Conservation (phyloP, 2,888 invertebrate genomes). For the Parochlus steinenii region DNA sequence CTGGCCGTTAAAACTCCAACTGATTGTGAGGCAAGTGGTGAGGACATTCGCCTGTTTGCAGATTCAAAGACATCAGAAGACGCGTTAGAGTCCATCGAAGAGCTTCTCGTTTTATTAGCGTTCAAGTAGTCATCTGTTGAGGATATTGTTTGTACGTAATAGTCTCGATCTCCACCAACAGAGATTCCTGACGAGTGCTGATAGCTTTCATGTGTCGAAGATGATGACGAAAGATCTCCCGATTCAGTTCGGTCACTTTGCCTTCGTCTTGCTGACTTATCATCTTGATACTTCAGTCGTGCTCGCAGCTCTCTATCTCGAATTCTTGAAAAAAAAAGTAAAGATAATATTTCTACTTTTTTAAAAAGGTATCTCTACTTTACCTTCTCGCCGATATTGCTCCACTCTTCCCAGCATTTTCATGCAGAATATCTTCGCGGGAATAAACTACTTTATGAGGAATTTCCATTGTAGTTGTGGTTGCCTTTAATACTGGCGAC, state of each 20-base stretch:
- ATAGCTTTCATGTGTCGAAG: constrained; percentile 12
- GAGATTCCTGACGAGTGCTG: constrained; percentile 9
- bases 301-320: constrained; percentile 10
- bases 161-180: constrained; percentile 10
- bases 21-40: constrained; percentile 31
- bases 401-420: constrained; percentile 50
- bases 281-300: constrained; percentile 16
- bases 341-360: too few species aligned
- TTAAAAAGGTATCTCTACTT: background rate
- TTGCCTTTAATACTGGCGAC: constrained; percentile 4
- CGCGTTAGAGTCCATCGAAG: constrained; percentile 14
- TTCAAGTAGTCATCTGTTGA: too few species aligned
- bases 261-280: constrained; percentile 15
- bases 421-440: constrained; percentile 58
- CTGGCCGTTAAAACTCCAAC: constrained; percentile 60
- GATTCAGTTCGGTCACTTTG: constrained; percentile 14
- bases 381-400: constrained; percentile 23
- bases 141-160: constrained; percentile 9
- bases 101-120: constrained; percentile 15
- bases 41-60: constrained; percentile 36
- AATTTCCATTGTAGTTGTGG: constrained; percentile 10
- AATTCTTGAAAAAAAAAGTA: constrained; percentile 3
- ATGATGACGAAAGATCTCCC: constrained; percentile 9
- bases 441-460: constrained; percentile 34
- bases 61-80: constrained; percentile 10